Conservation (phyloP, 2,113 vertebrate species). For the Percopsis transmontana region DNA sequence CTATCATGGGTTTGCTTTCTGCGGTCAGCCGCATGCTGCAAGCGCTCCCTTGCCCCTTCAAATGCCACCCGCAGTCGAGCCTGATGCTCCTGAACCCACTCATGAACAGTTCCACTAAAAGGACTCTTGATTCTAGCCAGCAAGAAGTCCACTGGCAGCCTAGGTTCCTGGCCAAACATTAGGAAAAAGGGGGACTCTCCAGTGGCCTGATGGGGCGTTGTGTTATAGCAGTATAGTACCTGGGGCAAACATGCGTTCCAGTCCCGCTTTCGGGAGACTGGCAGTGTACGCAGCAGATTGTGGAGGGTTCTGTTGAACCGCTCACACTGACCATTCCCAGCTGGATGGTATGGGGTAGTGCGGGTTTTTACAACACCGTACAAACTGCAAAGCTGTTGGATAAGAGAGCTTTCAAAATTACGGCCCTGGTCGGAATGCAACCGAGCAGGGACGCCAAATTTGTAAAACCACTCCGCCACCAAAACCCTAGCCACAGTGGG, state of each 20-base stretch:
- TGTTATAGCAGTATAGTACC: not conserved
- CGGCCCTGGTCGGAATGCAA: not conserved
- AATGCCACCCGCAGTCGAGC: not conserved
- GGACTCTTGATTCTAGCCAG: not conserved
- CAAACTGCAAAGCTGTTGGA: not conserved
- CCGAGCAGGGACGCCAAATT: not conserved
- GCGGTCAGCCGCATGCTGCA: not conserved
- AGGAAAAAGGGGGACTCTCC: slow-evolving; percentile 5
- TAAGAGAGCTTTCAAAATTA: not conserved
- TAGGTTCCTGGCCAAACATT: slow-evolving; percentile 14
- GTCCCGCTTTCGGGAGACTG: not conserved
- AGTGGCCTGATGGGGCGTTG: slow-evolving; percentile 6
- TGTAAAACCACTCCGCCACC: not conserved
- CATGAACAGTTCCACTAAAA: not conserved
- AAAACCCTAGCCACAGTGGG: slow-evolving; percentile 1
- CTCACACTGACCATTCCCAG: slow-evolving; percentile 28
- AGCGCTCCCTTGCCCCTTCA: not conserved
- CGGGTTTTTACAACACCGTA: slow-evolving; percentile 5
- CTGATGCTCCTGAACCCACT: not conserved
- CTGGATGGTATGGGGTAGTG: slow-evolving; percentile 12
- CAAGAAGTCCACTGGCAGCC: slow-evolving; percentile 16
- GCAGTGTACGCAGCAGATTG: slow-evolving; percentile 3
- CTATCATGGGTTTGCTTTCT: not conserved
- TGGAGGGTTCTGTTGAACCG: slow-evolving; percentile 21
- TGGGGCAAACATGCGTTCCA: not conserved